Conservation (phyloP, 2,113 vertebrate species). For the Cebidichthys violaceus region DNA sequence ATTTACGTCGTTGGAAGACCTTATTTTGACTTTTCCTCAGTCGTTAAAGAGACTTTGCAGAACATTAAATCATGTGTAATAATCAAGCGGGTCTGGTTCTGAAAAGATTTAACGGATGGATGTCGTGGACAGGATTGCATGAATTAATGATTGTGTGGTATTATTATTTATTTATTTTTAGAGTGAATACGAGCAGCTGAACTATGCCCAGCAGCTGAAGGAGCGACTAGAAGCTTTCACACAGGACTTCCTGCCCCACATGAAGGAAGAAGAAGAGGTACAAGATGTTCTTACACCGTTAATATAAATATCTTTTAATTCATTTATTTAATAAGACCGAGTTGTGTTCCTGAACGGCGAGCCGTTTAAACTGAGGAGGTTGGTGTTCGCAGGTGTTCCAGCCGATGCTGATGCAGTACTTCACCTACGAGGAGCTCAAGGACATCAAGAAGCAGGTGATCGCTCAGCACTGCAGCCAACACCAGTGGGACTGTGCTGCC, state of each 20-base stretch:
- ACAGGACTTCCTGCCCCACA: slow-evolving; percentile 98
- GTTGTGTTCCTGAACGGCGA: neutral
- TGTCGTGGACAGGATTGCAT: neutral
- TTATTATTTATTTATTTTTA: slow-evolving; percentile 67
- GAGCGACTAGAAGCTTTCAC: slow-evolving; percentile 97
- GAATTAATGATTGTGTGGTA: slow-evolving; percentile 25
- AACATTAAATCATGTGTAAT: neutral
- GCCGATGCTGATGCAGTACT: slow-evolving; percentile 99
- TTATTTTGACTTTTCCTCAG: neutral
- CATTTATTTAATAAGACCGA: slow-evolving; percentile 21
- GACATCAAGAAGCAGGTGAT: slow-evolving; percentile 99
- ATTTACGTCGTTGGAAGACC: neutral
- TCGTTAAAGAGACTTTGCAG: neutral
- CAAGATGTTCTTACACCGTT: slow-evolving; percentile 10
- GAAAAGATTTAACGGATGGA: neutral
- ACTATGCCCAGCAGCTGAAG: slow-evolving; percentile 97
- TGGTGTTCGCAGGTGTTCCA: slow-evolving; percentile 91
- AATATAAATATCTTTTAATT: neutral
- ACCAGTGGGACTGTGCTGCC: slow-evolving; percentile 81
- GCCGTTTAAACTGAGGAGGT: slow-evolving; percentile 37
- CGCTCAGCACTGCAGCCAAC: slow-evolving; percentile 92
- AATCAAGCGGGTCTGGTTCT: neutral
- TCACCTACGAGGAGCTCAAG: slow-evolving; percentile 97
- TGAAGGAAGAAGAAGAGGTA: slow-evolving; percentile 99
- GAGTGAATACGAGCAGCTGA: slow-evolving; percentile 97